Conservation (phyloP, 2,797 vertebrate species). For the Chromis chromis region DNA sequence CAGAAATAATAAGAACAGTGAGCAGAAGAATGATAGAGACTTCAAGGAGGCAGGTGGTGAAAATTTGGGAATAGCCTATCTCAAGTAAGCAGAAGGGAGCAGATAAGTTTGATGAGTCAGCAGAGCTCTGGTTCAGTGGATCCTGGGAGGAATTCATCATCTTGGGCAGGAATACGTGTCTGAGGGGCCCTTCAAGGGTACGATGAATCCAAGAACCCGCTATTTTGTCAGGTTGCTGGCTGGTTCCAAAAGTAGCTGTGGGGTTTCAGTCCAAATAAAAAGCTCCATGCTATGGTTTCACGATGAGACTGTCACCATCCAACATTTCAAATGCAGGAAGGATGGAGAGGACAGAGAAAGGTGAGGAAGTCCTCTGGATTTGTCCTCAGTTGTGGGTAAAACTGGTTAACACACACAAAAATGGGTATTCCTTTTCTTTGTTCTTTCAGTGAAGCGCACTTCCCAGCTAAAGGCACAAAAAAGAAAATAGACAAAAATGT, state of each 20-base stretch:
- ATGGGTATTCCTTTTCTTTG: constrained; percentile 24
- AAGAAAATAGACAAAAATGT: constrained; percentile 35
- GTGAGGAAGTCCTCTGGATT: constrained; percentile 46
- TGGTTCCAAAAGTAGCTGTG: constrained; percentile 26
- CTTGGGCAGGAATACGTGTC: constrained; percentile 82
- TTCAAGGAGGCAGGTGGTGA: constrained; percentile 94
- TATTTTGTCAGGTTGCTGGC: constrained; percentile 25
- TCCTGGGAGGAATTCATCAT: constrained; percentile 96
- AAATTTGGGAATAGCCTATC: constrained; percentile 89
- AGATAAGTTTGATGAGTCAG: constrained; percentile 64
- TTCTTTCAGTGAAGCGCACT: constrained; percentile 20
- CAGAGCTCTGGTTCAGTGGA: constrained; percentile 86
- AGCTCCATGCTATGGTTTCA: constrained; percentile 44
- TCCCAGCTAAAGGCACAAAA: constrained; percentile 52
- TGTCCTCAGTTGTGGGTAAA: constrained; percentile 33
- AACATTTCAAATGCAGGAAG: constrained; percentile 53
- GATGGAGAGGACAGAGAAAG: constrained; percentile 37
- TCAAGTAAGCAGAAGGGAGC: constrained; percentile 93
- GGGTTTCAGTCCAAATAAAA: constrained; percentile 58
- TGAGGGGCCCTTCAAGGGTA: constrained; percentile 57
- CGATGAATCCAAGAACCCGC: constrained; percentile 38
- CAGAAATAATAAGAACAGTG: constrained; percentile 94
- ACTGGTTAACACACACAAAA: constrained; percentile 5
- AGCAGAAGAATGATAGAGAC: constrained; percentile 93
- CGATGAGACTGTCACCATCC: constrained; percentile 37